These are phyloP conservation scores for Neoseiulus cucumeris DNA, from an alignment of 1,140 invertebrate genomes.

Conservation along the genomic window DNA sequence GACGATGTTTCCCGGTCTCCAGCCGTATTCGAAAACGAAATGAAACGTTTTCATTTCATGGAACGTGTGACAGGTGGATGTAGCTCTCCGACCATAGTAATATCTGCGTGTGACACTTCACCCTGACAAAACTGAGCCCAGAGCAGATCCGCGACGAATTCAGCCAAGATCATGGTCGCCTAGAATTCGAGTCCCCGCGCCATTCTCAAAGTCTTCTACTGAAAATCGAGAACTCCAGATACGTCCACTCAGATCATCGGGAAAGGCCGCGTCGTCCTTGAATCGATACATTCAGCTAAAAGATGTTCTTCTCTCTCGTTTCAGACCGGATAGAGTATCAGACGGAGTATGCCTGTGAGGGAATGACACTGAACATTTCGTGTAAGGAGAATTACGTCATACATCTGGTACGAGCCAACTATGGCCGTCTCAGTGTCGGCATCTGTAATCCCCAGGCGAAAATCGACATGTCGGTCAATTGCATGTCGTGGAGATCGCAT, in stretches of 20 bases:
- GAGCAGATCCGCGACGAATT: neutral
- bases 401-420: conserved; percentile 78
- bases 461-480: conserved; percentile 86
- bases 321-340: conserved; percentile 49
- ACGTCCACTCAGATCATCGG: neutral
- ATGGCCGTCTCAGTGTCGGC: conserved; percentile 82
- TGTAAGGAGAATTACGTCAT: conserved; percentile 70
- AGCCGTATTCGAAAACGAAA: too few relatives aligned
- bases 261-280: neutral
- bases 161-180: neutral
- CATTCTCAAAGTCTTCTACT: neutral
- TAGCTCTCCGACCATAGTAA: neutral
- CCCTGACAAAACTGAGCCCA: neutral
- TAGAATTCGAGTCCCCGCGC: neutral
- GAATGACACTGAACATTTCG: conserved; percentile 61
- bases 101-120: neutral
- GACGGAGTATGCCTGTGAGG: conserved; percentile 82
- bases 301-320: conserved; percentile 22
- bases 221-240: neutral
- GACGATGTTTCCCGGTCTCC: too few relatives aligned
- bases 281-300: neutral
- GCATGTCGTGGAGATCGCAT: conserved; percentile 50
- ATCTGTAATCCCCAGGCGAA: conserved; percentile 89
- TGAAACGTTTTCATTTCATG: neutral
- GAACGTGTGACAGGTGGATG: conserved; percentile 8